Evolutionary conservation across 2,113 vertebrate species (phyloP).

Genomic region (Morone chrysops): DNA sequence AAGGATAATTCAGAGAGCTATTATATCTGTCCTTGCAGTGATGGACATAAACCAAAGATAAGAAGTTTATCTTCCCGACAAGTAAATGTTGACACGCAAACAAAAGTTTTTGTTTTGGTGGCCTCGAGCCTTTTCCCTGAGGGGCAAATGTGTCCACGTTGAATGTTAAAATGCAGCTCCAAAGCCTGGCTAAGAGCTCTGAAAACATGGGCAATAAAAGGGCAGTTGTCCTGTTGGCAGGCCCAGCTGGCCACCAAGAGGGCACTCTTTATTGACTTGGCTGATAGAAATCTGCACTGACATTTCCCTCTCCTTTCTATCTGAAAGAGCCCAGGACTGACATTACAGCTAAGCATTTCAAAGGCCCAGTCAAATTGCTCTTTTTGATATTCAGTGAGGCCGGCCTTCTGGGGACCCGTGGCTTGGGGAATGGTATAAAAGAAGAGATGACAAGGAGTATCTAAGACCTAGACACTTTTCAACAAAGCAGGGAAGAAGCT

Average conservation of each 20-base stretch:
- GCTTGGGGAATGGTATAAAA: constrained; percentile 39
- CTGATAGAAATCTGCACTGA: constrained; percentile 82
- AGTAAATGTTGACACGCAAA: neutral
- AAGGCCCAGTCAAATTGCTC: constrained; percentile 73
- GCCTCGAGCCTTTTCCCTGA: neutral
- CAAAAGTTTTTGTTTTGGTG: constrained; percentile 10
- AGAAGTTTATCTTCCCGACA: constrained; percentile 9
- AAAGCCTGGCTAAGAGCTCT: constrained; percentile 39
- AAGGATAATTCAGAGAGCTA: neutral
- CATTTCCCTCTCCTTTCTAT: constrained; percentile 79
- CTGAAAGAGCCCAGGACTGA: constrained; percentile 69
- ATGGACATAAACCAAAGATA: constrained; percentile 13
- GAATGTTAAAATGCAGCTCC: constrained; percentile 51
- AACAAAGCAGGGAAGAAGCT: constrained; percentile 32
- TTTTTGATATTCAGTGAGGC: constrained; percentile 61
- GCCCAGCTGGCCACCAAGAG: constrained; percentile 70
- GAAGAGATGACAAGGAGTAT: constrained; percentile 57
- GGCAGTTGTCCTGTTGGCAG: constrained; percentile 63
- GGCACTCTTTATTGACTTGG: constrained; percentile 60
- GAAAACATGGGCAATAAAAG: constrained; percentile 46
- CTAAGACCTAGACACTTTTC: constrained; percentile 27
- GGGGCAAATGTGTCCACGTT: constrained; percentile 12
- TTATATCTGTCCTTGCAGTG: neutral
- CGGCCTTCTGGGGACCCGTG: constrained; percentile 32
- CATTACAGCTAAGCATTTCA: constrained; percentile 72